Evolutionary conservation across 2,888 invertebrate genomes (phyloP).

Genomic region (Darwinula stevensoni): DNA sequence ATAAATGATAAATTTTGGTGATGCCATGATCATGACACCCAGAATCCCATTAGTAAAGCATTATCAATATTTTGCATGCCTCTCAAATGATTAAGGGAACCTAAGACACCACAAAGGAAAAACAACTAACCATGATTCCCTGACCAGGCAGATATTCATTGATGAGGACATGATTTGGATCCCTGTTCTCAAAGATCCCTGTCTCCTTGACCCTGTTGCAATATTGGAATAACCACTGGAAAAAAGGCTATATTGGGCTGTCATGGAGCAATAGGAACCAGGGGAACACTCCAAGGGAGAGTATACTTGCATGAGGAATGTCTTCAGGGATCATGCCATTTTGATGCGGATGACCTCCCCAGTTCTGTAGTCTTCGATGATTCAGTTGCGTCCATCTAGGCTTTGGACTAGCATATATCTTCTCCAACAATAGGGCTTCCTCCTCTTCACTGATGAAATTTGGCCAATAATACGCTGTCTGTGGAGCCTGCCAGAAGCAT

Average conservation of each 20-base stretch:
- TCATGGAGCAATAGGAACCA: slow-evolving; percentile 1
- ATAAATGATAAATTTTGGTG: too few relatives aligned
- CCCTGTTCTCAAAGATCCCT: slow-evolving; percentile 33
- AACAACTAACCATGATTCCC: slow-evolving; percentile 47
- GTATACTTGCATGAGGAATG: slow-evolving; percentile 29
- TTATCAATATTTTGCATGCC: too few relatives aligned
- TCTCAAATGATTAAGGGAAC: too few relatives aligned
- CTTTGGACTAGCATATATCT: slow-evolving; percentile 47
- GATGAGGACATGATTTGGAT: slow-evolving; percentile 71
- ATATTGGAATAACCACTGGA: slow-evolving; percentile 40
- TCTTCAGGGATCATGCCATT: slow-evolving; percentile 77
- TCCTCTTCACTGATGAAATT: slow-evolving; percentile 50
- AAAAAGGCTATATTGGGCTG: slow-evolving; percentile 8
- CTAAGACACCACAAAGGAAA: neutral
- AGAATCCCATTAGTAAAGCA: too few relatives aligned
- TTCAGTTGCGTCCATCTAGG: slow-evolving; percentile 88
- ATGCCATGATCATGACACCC: too few relatives aligned
- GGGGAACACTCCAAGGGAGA: slow-evolving; percentile 3
- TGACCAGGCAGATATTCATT: slow-evolving; percentile 82
- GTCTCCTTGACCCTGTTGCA: slow-evolving; percentile 35
- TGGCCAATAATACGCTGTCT: slow-evolving; percentile 47
- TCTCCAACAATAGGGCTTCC: slow-evolving; percentile 29
- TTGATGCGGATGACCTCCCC: slow-evolving; percentile 77
- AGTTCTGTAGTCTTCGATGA: slow-evolving; percentile 78
- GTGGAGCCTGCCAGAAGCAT: slow-evolving; percentile 28